Base-by-base conservation (phyloP, 2,888 invertebrate genomes). In the Drosophila merina region DNA sequence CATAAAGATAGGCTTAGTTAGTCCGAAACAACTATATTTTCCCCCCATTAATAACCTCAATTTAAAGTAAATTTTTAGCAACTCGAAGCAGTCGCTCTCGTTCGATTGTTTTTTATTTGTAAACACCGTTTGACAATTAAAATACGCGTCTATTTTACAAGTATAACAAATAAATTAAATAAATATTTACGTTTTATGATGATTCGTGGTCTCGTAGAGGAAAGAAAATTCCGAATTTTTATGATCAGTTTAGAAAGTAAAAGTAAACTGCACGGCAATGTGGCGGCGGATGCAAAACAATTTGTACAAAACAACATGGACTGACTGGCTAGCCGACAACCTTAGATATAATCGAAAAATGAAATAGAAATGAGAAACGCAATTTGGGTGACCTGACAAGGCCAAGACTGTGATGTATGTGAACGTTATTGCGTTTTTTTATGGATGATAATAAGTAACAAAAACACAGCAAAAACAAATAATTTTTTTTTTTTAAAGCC, bases 141-240 rank as follows among this genome's bases (percentile, higher is more conserved):
- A 77, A 72, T 40, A 51, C 31, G 58, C 31, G 58, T 67, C 55
- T 58, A 52, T 48, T 74, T 64, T 79, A 80, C 63, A 70, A 66
- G 40, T 66, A 86, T 79, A 81, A 88, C 81, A 81, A 88, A 83
- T 83, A 80, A 88, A 50, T 73, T 60, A 86, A 80, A 80, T 80
- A 80, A 80, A 88, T 80, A 80, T 50, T 54, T 33, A 59, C 63
- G 80, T 68, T 47, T 31, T 28, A 59, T 54, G 54, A 80, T 74
- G 72, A 12, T 31, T 26, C n/a, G 12, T 51, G 12, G 45, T 31
- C 20, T 42, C 20, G 20, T 20, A 20, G 20, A 20, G 20, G 20
- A 20, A 20, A 20, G 20, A 20, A 20, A 20, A 20, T 20, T 20
- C 20, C 2, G 2, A 20, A 20, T 20, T 20, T 20, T 20, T 20